phyloP scores from a whole-genome alignment of 30 jellyfish, hydroid and myxozoan genomes.

The Clytia hemisphaerica region DNA sequence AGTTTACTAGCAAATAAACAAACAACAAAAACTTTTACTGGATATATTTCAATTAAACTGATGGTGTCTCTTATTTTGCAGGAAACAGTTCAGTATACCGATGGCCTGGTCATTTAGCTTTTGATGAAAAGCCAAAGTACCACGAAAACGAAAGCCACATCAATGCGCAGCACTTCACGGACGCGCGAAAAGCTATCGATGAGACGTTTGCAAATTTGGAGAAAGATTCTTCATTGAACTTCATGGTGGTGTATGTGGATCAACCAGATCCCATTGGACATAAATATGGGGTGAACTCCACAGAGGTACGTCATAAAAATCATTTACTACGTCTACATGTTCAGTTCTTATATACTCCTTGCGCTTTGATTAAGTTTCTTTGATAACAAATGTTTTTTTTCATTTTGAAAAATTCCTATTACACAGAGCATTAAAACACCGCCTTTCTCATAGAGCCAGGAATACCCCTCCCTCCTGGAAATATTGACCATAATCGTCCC shows the following conservation, averaged over 20 bases:
- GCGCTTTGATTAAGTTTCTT: too few species aligned
- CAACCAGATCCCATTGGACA: constrained; percentile 20
- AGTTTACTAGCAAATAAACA: not conserved
- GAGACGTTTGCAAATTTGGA: not conserved
- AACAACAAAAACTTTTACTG: not conserved
- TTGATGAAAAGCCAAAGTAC: constrained; percentile 11
- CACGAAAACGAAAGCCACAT: not conserved
- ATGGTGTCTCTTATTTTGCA: not conserved
- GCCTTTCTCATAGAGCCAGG: not conserved
- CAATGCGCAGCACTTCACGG: not conserved
- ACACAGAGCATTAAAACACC: not conserved
- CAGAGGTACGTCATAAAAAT: not conserved
- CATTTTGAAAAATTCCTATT: too few species aligned
- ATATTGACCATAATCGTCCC: too few species aligned
- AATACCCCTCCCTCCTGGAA: not conserved
- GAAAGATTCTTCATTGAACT: constrained; percentile 20
- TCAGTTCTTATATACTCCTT: too few species aligned
- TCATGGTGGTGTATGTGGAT: not conserved
- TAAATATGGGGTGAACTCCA: constrained; percentile 3
- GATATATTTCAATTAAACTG: not conserved
- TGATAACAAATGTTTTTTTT: too few species aligned
- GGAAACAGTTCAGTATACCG: constrained; percentile 21
- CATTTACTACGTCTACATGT: too few species aligned
- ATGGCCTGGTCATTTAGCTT: constrained; percentile 23
- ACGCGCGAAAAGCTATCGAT: constrained; percentile 7